Base-by-base conservation (phyloP, 2,113 vertebrate species). In the Centropristis striata region DNA sequence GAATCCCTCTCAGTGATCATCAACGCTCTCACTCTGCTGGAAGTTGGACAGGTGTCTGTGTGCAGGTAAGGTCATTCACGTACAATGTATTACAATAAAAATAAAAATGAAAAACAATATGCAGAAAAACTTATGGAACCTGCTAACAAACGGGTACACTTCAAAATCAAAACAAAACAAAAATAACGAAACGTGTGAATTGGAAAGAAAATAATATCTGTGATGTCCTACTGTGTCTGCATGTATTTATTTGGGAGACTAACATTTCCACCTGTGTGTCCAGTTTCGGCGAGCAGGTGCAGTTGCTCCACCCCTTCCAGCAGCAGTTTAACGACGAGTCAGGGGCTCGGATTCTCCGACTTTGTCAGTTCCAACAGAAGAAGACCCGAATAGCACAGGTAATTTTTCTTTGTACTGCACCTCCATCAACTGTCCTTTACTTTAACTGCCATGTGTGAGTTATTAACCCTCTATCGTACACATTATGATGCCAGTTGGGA, bases 361-460 rank as follows among this genome's bases (percentile, higher is more conserved):
- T 97, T 21, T 99, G 98, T 92, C 97, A 96, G 92, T 99, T 99
- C 90, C 97, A 99, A 50, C 98, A 99, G 90, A 99, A 98, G 95
- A 99, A 99, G 93, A 99, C 98, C 61, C 96, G 96, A 81, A 98
- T 99, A 90, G 98, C 98, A 57, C 97, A 99, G 96, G 98, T 99
- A 86, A 57, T 74, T 44, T 8, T 58, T 8, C n/a, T 37, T 21
- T 14, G 57, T 60, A 21, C 57, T 21, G 37, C 58, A 46, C 41
- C 15, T 39, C 15, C 25, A 3, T 21, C 28, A 0, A 37, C 21
- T 13, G 5, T 12, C 3, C 7, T 9, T n/a, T 36, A 13, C 14
- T 32, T 4, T 15, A 3, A 25, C n/a, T 3, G 13, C 1, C 10
- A 8, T 1, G 25, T 16, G 14, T 39, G 28, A 39, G 25, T 9